Evolutionary conservation across 2,888 invertebrate genomes (phyloP), one percentile per base, ranked within the genome.

Genomic region (Lithophane socia): DNA sequence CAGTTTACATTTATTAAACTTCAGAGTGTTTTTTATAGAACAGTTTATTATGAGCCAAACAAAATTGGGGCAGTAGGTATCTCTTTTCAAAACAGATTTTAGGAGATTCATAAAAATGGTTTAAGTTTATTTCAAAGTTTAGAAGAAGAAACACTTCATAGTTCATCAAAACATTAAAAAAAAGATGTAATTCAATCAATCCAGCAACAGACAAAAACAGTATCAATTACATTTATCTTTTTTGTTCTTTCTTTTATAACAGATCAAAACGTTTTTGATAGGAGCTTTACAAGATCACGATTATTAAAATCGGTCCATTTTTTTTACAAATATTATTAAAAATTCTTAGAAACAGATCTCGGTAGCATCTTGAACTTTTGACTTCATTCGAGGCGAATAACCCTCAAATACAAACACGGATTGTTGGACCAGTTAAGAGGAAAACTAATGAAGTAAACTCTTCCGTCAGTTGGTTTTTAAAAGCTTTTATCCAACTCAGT

Each of bases 351-450:
- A 54, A 3, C 16, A 54, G 21, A 44, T 73, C 44, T 58, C 63
- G 44, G 73, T 65, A 69, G 72, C 65, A 16, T 79, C 67, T 68
- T 75, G 64, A 75, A 83, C 60, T 73, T 49, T 44, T 75, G 63
- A 68, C 73, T 72, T 52, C n/a, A 49, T 24, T 21, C 10, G 13
- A 75, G 52, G 66, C 64, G 66, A 79, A 79, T 73, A 74, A 82
- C 73, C 75, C 65, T 68, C 54, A 1, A 68, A 64, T 60, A 76
- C 73, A 77, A 85, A 73, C 47, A 76, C 60, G 42, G 75, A 63
- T 56, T 56, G 58, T 74, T 72, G 13, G 10, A 63, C 29, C n/a
- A 79, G 60, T 74, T 49, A 79, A 49, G 66, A 64, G 70, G 54
- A 75, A 79, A 79, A 75, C 58, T 71, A 66, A 54, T 60, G 29